These are phyloP conservation scores for Papilio dardanus DNA, from an alignment of 1,140 invertebrate genomes.

Conservation along the genomic window DNA sequence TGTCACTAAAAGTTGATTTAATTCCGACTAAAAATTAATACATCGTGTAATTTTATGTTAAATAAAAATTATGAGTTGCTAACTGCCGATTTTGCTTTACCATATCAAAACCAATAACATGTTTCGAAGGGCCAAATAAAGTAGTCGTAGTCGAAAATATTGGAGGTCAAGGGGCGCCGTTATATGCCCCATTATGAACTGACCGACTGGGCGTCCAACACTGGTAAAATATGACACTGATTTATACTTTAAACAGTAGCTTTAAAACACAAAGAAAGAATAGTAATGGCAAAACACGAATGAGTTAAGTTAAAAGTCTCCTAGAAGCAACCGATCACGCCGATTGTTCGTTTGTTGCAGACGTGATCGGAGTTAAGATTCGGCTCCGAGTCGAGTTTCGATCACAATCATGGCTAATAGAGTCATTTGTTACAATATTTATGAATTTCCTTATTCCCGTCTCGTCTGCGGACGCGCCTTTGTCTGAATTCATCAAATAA, in stretches of 20 bases:
- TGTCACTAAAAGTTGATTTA: background rate
- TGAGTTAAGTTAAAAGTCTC: background rate
- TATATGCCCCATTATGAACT: no score
- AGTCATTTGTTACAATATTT: constrained; percentile 36
- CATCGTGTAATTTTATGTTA: no score
- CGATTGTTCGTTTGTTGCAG: constrained; percentile 9
- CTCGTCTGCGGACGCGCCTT: background rate
- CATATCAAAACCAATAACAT: no score
- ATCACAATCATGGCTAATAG: constrained; percentile 36
- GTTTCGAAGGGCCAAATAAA: no score
- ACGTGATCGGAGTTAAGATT: constrained; percentile 23
- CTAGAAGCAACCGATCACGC: constrained; percentile 8
- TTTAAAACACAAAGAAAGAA: background rate
- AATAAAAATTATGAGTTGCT: no score
- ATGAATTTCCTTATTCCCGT: constrained; percentile 33
- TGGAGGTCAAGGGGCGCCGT: no score
- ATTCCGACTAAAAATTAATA: no score
- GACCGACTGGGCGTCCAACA: no score
- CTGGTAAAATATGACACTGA: no score
- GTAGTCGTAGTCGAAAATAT: no score
- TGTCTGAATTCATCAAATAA: constrained; percentile 17
- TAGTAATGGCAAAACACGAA: background rate
- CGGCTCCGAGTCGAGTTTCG: background rate
- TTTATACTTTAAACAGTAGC: no score
- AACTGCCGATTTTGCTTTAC: no score